Percentiles rank a stretch among this genome's conserved stretches.
These are phyloP conservation scores for Aphyosemion australe DNA, from an alignment of 2,113 vertebrate species.

Conservation along the genomic window DNA sequence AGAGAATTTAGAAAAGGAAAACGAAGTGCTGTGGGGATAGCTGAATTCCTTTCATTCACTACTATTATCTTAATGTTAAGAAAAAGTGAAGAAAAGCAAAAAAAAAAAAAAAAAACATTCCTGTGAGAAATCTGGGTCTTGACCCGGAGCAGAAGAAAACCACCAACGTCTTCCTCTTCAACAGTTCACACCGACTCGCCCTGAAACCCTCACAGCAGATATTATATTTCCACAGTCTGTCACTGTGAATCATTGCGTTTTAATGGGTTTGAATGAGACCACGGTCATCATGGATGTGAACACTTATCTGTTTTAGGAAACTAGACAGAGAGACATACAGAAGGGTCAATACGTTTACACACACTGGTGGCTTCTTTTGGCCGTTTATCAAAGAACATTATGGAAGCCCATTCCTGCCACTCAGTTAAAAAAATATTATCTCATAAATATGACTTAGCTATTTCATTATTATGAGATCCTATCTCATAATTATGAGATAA, in stretches of 20 bases:
- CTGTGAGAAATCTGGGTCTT: constrained; percentile 15
- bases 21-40: constrained; percentile 18
- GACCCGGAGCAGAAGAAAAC: not conserved
- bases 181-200: not conserved
- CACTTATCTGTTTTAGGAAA: constrained; percentile 9
- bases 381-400: too few species aligned
- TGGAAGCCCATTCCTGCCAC: too few species aligned
- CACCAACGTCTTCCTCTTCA: not conserved
- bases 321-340: too few species aligned
- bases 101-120: constrained; percentile 4
- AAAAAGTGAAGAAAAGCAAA: constrained; percentile 1
- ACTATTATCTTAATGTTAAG: constrained; percentile 32
- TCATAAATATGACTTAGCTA: too few species aligned
- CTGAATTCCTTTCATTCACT: constrained; percentile 39
- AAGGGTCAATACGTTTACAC: too few species aligned
- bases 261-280: constrained; percentile 2
- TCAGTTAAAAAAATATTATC: too few species aligned
- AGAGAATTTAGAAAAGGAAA: constrained; percentile 14
- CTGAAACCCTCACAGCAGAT: constrained; percentile 10
- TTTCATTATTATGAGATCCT: too few species aligned
- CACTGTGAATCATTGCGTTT: constrained; percentile 2
- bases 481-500: too few species aligned
- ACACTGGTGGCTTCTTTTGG: too few species aligned
- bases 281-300: constrained; percentile 24
- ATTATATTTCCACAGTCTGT: constrained; percentile 20